phyloP scores from a whole-genome alignment of 2,888 invertebrate genomes.

The Crioceris asparagi region DNA sequence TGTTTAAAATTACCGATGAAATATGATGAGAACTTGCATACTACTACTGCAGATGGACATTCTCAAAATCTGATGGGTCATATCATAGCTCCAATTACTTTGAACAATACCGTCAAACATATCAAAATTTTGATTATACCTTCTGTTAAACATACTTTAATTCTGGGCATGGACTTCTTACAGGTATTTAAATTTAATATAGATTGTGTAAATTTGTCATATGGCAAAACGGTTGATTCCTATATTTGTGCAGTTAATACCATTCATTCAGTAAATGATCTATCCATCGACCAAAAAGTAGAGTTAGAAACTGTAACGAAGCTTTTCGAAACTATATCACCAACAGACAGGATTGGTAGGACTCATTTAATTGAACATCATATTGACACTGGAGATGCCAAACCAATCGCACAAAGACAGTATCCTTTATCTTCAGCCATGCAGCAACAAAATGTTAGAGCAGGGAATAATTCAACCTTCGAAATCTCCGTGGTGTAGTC shows the following conservation, averaged over 20 bases:
- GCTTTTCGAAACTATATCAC: constrained; percentile 1
- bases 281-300: constrained; percentile 1
- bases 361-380: constrained; percentile 7
- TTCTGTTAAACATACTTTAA: no score
- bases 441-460: constrained; percentile 10
- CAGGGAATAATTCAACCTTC: constrained; percentile 21
- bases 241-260: constrained; percentile 2
- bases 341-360: constrained; percentile 6
- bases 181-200: no score
- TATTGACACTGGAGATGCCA: constrained; percentile 4
- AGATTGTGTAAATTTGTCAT: no score
- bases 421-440: constrained; percentile 12
- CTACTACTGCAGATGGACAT: no score
- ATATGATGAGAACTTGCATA: no score
- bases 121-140: no score
- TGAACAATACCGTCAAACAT: no score
- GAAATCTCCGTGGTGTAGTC: constrained; percentile 22
- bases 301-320: constrained; percentile 4
- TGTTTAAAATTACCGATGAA: no score
- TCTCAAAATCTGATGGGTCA: no score
- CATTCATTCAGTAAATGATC: constrained; percentile 5
- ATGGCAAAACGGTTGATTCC: no score
- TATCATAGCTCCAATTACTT: no score
- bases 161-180: no score
- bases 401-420: constrained; percentile 8